phyloP scores from a whole-genome alignment of 2,888 invertebrate genomes.

The Argyresthia goedartella region DNA sequence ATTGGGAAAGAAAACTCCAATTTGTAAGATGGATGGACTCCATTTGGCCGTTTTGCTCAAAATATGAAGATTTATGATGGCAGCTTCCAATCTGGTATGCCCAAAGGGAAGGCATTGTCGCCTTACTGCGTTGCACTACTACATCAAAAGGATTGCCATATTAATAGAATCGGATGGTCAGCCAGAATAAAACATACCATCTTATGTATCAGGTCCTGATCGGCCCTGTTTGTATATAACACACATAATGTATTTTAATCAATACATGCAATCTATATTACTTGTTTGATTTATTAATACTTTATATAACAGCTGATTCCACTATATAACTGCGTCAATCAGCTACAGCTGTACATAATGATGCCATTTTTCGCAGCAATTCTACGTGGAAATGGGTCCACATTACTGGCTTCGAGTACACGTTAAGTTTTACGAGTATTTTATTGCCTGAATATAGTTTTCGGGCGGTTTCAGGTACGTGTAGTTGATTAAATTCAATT shows the following conservation, averaged over 20 bases:
- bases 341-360: background rate
- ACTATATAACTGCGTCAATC: background rate
- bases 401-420: background rate
- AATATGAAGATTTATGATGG: slow-evolving; percentile 52
- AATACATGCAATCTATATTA: too few relatives aligned
- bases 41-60: slow-evolving; percentile 39
- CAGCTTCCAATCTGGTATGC: background rate
- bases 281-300: too few relatives aligned
- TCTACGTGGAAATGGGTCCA: background rate
- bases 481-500: background rate
- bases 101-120: too few relatives aligned
- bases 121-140: too few relatives aligned
- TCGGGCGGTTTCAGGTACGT: background rate
- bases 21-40: slow-evolving; percentile 49
- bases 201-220: too few relatives aligned
- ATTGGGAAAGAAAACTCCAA: slow-evolving; percentile 37
- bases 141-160: too few relatives aligned
- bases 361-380: background rate
- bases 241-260: too few relatives aligned
- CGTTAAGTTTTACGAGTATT: background rate
- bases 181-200: too few relatives aligned
- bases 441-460: background rate
- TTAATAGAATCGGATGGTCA: too few relatives aligned
- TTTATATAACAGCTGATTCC: too few relatives aligned
- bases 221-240: too few relatives aligned